Conservation (phyloP, 2,797 vertebrate genomes). For the Cossypha niveicapilla region DNA sequence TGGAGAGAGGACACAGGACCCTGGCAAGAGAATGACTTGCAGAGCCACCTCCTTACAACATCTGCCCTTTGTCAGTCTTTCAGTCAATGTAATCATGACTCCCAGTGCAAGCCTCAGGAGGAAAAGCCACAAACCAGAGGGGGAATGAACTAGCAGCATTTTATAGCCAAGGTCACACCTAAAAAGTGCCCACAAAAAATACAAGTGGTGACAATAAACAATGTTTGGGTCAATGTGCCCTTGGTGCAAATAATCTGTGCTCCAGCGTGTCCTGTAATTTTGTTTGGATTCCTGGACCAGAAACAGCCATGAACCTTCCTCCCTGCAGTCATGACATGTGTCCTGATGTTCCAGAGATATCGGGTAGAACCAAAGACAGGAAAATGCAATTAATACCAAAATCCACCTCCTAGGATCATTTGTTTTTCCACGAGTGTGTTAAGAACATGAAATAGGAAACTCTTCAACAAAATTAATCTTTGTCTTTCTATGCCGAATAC, state of each 20-base stretch:
- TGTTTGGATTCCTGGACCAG: neutral
- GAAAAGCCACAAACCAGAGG: neutral
- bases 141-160: neutral
- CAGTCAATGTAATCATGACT: neutral
- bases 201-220: neutral
- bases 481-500: neutral
- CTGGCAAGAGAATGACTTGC: neutral
- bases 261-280: neutral
- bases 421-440: neutral
- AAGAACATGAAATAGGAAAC: neutral
- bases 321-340: neutral
- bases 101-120: neutral
- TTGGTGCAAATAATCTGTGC: neutral
- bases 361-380: neutral
- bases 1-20: neutral
- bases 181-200: neutral
- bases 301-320: neutral
- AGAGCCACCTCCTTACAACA: neutral
- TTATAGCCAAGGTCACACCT: neutral
- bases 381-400: neutral
- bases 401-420: neutral
- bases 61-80: neutral
- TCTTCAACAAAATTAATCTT: neutral
- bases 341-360: constrained; percentile 21
- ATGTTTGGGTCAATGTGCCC: neutral